phyloP scores from a whole-genome alignment of 92 coral and sea anemone species.

The Palythoa grandiflora region DNA sequence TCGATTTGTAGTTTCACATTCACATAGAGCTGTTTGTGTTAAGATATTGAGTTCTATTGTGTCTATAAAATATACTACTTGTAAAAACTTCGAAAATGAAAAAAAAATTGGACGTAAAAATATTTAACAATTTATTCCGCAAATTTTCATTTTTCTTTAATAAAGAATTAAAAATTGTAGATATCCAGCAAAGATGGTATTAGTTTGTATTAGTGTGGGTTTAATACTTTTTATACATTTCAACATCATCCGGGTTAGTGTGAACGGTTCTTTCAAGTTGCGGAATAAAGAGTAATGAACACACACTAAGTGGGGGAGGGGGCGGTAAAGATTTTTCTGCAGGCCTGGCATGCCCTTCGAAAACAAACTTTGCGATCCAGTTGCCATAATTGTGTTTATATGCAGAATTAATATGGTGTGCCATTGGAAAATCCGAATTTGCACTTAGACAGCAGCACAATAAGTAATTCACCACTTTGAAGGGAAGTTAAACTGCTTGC shows the following conservation, averaged over 20 bases:
- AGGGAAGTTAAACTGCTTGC: slow-evolving; percentile 3
- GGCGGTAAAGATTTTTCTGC: background rate
- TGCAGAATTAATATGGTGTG: background rate
- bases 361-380: background rate
- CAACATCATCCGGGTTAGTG: background rate
- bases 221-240: background rate
- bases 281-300: background rate
- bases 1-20: background rate
- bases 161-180: background rate
- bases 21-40: background rate
- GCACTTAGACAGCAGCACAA: background rate
- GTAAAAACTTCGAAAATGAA: background rate
- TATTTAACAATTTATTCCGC: background rate
- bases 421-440: background rate
- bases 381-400: background rate
- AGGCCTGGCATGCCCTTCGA: slow-evolving; percentile 1
- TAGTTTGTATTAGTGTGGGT: background rate
- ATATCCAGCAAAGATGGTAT: background rate
- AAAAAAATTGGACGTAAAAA: background rate
- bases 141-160: too few relatives aligned
- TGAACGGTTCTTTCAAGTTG: background rate
- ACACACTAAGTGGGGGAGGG: slow-evolving; percentile 1
- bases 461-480: background rate
- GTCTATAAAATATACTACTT: background rate
- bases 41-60: background rate